Evolutionary conservation across 2,113 vertebrate species (phyloP), one percentile per base, ranked within the genome.

Genomic region (Coreoperca whiteheadi): DNA sequence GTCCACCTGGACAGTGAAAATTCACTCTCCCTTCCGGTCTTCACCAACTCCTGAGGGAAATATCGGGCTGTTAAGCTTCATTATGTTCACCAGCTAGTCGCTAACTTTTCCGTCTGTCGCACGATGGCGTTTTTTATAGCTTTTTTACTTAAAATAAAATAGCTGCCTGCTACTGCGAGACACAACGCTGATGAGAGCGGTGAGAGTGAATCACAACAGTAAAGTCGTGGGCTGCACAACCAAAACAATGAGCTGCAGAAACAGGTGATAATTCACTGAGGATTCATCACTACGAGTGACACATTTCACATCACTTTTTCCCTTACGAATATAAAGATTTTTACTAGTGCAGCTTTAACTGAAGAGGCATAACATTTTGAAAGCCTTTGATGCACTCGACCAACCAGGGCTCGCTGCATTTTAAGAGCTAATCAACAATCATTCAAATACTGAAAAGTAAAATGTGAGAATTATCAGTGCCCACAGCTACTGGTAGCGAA

Each of bases 271-370:
- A 23, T 50, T 67, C n/a, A 48, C 14, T 20, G 15, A 66, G 12
- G 20, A 0, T 23, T n/a, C n/a, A n/a, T 34, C 14, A n/a, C 8
- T 25, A 23, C 2, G 2, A 25, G 1, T 0, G 2, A 28, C 51
- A 56, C n/a, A 28, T 70, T 18, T n/a, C 12, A 54, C 2, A 12
- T 11, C 0, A 30, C 30, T 48, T 68, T 21, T 68, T 21, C 46
- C 28, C 21, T 37, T 41, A 23, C 16, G 6, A 34, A 32, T 14
- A 16, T 9, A 9, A 57, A 12, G 0, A 21, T 43, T 57, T 43
- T 30, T 0, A 57, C 21, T 11, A 20, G 15, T 18, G 56, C 56
- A n/a, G 18, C 39, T 41, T 73, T 59, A 43, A 30, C 9, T 59
- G 32, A 41, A 28, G n/a, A 20, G 56, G 41, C 14, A 10, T 4